Evolutionary conservation across 2,113 vertebrate genomes (phyloP).

Genomic region (Corythornis vintsioides): DNA sequence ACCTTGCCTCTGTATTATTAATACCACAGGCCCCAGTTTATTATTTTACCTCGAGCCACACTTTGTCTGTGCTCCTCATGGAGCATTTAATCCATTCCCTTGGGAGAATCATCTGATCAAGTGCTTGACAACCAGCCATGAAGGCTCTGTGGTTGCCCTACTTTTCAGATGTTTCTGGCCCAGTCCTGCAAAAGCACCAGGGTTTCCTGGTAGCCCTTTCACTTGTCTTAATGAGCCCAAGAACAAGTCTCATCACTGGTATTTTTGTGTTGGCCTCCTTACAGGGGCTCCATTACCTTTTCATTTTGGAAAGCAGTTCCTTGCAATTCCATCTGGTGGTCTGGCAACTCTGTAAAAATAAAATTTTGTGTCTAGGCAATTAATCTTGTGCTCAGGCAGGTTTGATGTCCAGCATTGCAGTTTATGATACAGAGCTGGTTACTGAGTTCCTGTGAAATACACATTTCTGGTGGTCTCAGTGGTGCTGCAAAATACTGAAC

Average conservation of each 20-base stretch:
- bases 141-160: not conserved
- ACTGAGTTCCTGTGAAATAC: not conserved
- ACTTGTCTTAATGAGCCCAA: not conserved
- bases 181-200: not conserved
- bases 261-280: not conserved
- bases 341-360: not conserved
- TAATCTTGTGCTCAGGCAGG: not conserved
- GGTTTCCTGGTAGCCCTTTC: not conserved
- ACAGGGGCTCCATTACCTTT: not conserved
- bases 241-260: not conserved
- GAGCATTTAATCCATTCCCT: rapidly evolving
- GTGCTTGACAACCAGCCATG: not conserved
- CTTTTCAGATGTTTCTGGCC: not conserved
- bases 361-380: not conserved
- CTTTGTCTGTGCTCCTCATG: not conserved
- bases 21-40: not conserved
- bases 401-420: not conserved
- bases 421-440: not conserved
- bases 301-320: not conserved
- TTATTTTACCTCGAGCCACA: not conserved
- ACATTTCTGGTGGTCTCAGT: not conserved
- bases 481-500: not conserved
- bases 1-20: not conserved
- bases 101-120: not conserved
- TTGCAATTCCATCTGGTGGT: not conserved